Evolutionary conservation across 2,888 invertebrate genomes (phyloP), one percentile per base, ranked within the genome.

Genomic region (Diarsia dahlii): DNA sequence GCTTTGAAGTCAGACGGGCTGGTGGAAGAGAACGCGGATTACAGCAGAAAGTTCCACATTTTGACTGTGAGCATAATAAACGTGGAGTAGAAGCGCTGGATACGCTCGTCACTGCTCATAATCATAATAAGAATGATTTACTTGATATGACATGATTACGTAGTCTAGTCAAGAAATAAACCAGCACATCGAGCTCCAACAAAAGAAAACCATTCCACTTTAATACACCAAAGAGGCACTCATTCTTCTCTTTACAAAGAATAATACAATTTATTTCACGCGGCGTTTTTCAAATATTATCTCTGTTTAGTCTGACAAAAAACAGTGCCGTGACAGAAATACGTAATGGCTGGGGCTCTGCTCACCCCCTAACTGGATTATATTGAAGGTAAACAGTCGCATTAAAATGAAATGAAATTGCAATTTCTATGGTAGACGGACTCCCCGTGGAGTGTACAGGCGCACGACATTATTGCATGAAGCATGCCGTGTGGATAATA

Each of bases 351-450:
- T 77, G 64, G 52, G 46, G 71, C 76, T 84, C 80, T 76, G 84
- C 78, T 65, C 71, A 28, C 79, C 78, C 92, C 91, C 92, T 92
- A 92, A 93, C 93, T 87, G 88, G 93, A 94, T 94, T 95, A 93
- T 93, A 93, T 93, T 89, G 93, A 92, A 95, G 92, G 95, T 95
- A 95, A 95, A 95, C 95, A 96, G 90, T 93, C 93, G 92, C 90
- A 94, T 95, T 95, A 95, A 93, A 94, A 93, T 90, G 92, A 90
- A 95, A 95, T 95, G 93, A 93, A 95, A 95, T 94, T 93, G 94
- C 94, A 90, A 94, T 95, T 94, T 93, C 93, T 92, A 91, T 91
- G 87, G 88, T 87, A 86, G 90, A 71, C 84, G 81, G 85, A 81
- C 90, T 82, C 91, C 92, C 92, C 69, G 87, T 71, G 66, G 91